Conservation (phyloP, 2,797 vertebrate genomes). For the Lepus townsendii region DNA sequence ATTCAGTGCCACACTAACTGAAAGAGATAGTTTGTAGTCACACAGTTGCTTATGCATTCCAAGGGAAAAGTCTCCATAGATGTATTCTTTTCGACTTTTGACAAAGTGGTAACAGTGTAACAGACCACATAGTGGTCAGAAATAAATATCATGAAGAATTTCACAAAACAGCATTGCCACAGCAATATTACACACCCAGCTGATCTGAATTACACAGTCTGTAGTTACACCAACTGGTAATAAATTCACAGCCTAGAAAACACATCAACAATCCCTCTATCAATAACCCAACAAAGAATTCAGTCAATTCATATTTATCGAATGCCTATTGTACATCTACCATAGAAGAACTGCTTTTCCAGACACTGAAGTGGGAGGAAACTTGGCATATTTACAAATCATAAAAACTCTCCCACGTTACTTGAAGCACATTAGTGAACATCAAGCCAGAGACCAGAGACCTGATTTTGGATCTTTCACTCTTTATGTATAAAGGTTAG, state of each 20-base stretch:
- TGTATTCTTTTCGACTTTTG: neutral
- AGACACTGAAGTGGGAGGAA: neutral
- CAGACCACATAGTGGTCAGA: neutral
- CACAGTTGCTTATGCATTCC: neutral
- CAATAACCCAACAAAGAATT: neutral
- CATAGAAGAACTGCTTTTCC: neutral
- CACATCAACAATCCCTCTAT: neutral
- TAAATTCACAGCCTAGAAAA: neutral
- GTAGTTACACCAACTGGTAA: neutral
- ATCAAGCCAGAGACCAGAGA: neutral
- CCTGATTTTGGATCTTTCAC: neutral
- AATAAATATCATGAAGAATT: constrained; percentile 16
- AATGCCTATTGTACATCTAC: neutral
- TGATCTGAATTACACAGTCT: neutral
- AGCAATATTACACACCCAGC: neutral
- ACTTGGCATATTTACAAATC: neutral
- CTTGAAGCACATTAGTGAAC: neutral
- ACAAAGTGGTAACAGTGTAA: neutral
- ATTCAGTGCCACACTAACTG: constrained; percentile 32
- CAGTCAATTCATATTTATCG: neutral
- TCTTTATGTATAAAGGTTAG: neutral
- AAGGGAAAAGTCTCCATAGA: neutral
- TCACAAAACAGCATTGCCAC: neutral
- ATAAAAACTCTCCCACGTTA: neutral
- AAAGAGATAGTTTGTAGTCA: constrained; percentile 49